Percentiles rank a stretch among this genome's conserved stretches.
Evolutionary conservation across 2,113 vertebrate genomes (phyloP).

Genomic region (Tragulus kanchil): DNA sequence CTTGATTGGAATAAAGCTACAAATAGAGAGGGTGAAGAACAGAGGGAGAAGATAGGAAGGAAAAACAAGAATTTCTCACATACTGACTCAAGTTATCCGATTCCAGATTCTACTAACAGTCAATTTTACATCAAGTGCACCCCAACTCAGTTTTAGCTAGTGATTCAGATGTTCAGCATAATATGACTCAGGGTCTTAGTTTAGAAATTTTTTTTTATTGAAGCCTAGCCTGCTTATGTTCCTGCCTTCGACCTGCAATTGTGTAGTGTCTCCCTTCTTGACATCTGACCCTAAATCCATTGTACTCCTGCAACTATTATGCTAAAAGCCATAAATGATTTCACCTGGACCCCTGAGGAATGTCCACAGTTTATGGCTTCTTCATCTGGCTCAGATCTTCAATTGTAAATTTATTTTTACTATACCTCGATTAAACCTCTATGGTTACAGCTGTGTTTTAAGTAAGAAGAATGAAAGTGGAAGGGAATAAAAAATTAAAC

Average conservation of each 20-base stretch:
- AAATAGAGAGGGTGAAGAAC: not conserved
- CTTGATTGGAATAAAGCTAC: not conserved
- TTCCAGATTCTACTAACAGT: slow-evolving; percentile 1
- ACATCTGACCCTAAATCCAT: not conserved
- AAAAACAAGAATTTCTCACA: not conserved
- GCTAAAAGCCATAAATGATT: not conserved
- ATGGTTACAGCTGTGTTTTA: not conserved
- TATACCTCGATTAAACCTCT: not conserved
- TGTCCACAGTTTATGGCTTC: not conserved
- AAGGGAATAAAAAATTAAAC: not conserved
- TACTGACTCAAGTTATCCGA: not conserved
- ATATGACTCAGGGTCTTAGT: not conserved
- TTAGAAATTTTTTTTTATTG: not conserved
- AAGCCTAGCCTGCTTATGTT: not conserved
- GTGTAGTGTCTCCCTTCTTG: not conserved
- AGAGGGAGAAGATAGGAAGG: not conserved
- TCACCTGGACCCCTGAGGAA: not conserved
- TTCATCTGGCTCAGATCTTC: not conserved
- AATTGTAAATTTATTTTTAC: not conserved
- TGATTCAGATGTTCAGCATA: not conserved
- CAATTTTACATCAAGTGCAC: not conserved
- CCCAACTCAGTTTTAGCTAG: not conserved
- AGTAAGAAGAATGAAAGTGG: not conserved
- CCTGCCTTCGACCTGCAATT: not conserved
- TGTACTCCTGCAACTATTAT: not conserved